Percentiles rank a stretch among this genome's conserved stretches.
These are phyloP conservation scores for Pelochelys cantorii DNA, from an alignment of 2,797 vertebrate species.

Conservation along the genomic window DNA sequence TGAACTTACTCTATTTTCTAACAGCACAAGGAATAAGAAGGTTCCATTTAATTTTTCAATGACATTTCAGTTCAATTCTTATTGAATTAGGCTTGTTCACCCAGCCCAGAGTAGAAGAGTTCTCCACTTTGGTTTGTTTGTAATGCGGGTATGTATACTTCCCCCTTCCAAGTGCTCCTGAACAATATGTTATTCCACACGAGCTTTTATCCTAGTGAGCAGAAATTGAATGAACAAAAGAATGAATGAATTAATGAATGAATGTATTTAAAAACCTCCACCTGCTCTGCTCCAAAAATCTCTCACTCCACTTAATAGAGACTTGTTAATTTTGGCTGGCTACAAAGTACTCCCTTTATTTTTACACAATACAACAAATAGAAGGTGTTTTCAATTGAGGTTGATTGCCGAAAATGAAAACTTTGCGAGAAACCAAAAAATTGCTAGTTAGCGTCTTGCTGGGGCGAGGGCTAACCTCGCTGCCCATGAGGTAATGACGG, in stretches of 20 bases:
- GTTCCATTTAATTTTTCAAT: background rate
- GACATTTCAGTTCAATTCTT: background rate
- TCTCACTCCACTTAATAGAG: conserved; percentile 43
- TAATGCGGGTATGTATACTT: background rate
- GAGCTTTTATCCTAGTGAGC: conserved; percentile 60
- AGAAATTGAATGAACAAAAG: conserved; percentile 73
- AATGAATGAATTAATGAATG: conserved; percentile 70
- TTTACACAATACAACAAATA: background rate
- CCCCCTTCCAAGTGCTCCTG: conserved; percentile 25
- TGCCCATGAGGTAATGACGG: background rate
- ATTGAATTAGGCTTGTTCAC: background rate
- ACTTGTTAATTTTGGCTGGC: background rate
- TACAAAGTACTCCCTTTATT: background rate
- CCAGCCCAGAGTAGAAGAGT: background rate
- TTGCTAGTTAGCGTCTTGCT: background rate
- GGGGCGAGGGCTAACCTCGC: background rate
- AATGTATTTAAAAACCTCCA: conserved; percentile 64
- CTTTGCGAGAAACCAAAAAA: background rate
- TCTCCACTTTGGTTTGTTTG: background rate
- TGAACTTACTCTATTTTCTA: background rate
- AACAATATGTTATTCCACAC: conserved; percentile 33
- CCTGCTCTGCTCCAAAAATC: conserved; percentile 65
- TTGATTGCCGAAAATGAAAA: background rate
- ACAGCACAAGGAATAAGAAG: background rate
- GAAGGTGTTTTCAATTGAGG: background rate